Base-by-base conservation (phyloP, 2,888 invertebrate genomes). In the Coenonympha glycerion region DNA sequence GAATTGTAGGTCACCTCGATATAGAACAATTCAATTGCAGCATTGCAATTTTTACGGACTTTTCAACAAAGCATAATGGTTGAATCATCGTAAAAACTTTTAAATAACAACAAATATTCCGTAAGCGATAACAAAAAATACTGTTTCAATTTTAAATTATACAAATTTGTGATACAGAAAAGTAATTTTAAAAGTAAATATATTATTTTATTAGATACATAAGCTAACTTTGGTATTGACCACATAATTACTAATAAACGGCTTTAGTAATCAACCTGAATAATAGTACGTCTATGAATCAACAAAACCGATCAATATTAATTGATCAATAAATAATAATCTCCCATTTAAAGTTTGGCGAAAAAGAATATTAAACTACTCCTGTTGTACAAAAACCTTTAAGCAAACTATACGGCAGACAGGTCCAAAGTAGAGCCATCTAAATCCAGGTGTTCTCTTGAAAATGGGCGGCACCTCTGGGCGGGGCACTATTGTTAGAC, bases 1-100 rank as follows among this genome's bases (percentile, higher is more conserved):
- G 55, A 74, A 79, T 73, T 67, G 67, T 74, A 77, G 78, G 76
- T 78, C 79, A 79, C 79, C 77, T 62, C 73, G 66, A 69, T 75
- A 60, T 75, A 60, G 60, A 60, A 63, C 55, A 62, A 19, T 18
- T n/a, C 24, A 36, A 28, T 16, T 46, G 3, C 26, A 28, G 11
- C 9, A 46, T 37, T 37, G 9, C 16, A 24, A 33, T 36, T 46
- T 22, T 24, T 24, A 6, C 6, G 31, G 8, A 19, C 4, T 8
- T 16, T 24, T 8, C 3, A 16, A 44, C 33, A 31, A 31, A 28
- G 11, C 28, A 28, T 22, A 22, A 18, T 34, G n/a, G n/a, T n/a
- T n/a, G 0, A 36, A 36, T 3, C 5, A 34, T 2, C 36, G 6
- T 1, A 11, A 5, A 18, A 34, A 34, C 3, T 1, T 6, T 18